These are phyloP conservation scores for Semotilus atromaculatus DNA, from an alignment of 2,797 vertebrate species.

Conservation along the genomic window DNA sequence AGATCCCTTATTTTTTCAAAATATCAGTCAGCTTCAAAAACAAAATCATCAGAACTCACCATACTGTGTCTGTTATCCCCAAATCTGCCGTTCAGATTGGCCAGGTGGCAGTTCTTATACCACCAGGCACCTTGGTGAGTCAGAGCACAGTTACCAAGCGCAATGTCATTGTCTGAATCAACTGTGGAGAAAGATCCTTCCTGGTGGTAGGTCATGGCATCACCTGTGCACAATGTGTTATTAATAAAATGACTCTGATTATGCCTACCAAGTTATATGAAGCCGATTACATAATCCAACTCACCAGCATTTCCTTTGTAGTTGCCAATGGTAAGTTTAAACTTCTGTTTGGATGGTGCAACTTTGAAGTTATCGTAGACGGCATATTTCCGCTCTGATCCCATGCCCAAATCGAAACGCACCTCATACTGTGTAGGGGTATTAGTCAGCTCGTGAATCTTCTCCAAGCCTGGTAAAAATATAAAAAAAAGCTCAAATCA, in stretches of 20 bases:
- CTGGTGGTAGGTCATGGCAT: conserved; percentile 88
- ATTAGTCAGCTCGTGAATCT: conserved; percentile 85
- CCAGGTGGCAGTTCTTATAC: conserved; percentile 92
- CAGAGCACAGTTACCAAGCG: conserved; percentile 88
- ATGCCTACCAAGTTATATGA: too few species aligned
- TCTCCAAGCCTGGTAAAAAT: conserved; percentile 82
- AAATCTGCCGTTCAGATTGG: conserved; percentile 86
- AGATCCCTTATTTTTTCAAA: too few species aligned
- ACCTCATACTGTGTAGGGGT: conserved; percentile 80
- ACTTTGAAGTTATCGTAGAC: conserved; percentile 84
- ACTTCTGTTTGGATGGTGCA: conserved; percentile 84
- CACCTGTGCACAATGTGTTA: conserved; percentile 73
- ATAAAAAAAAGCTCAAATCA: background rate
- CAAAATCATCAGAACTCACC: conserved; percentile 72
- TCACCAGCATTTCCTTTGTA: conserved; percentile 88
- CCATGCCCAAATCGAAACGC: conserved; percentile 80
- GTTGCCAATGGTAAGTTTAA: conserved; percentile 81
- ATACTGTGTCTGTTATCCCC: conserved; percentile 84
- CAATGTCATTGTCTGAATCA: conserved; percentile 88
- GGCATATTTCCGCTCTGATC: conserved; percentile 81
- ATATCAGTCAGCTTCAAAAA: background rate
- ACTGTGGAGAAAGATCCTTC: conserved; percentile 85
- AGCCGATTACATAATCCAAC: conserved; percentile 34
- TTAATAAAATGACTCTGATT: background rate
- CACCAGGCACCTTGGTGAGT: conserved; percentile 86